Conservation (phyloP, 1,140 invertebrate genomes). For the Stratiolaelaps scimitus region DNA sequence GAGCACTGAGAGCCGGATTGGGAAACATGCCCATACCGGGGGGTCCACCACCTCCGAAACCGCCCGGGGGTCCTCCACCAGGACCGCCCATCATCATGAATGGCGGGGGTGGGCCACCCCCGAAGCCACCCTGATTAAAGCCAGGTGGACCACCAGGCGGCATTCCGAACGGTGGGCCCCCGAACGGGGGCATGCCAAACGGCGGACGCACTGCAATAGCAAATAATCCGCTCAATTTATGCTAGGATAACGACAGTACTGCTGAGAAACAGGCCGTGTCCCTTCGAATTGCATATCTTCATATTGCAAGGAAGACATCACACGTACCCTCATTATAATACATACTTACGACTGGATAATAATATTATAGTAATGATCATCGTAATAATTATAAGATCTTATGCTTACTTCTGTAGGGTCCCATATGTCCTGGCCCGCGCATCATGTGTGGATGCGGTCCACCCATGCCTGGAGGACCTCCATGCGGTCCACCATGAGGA, state of each 20-base stretch:
- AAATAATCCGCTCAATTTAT: background rate
- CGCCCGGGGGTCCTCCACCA: background rate
- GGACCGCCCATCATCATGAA: constrained; percentile 20
- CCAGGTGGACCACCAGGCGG: constrained; percentile 3
- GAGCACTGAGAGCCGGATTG: background rate
- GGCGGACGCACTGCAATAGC: constrained; percentile 11
- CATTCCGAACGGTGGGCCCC: constrained; percentile 1
- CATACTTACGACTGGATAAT: no score
- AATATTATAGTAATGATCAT: no score
- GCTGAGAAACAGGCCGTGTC: no score
- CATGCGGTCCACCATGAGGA: no score
- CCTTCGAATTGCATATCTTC: no score
- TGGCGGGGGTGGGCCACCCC: background rate
- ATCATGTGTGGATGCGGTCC: background rate
- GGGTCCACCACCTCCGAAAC: background rate
- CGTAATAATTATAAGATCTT: background rate
- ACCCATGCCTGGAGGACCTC: constrained; percentile 11
- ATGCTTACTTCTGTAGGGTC: constrained; percentile 16
- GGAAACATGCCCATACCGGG: background rate
- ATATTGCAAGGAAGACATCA: no score
- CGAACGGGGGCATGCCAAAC: constrained; percentile 12
- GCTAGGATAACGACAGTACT: no score
- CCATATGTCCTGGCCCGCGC: constrained; percentile 2
- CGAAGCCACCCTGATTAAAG: constrained; percentile 9
- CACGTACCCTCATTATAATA: no score